phyloP scores from a whole-genome alignment of 2,797 vertebrate genomes.

The Pempheris klunzingeri region DNA sequence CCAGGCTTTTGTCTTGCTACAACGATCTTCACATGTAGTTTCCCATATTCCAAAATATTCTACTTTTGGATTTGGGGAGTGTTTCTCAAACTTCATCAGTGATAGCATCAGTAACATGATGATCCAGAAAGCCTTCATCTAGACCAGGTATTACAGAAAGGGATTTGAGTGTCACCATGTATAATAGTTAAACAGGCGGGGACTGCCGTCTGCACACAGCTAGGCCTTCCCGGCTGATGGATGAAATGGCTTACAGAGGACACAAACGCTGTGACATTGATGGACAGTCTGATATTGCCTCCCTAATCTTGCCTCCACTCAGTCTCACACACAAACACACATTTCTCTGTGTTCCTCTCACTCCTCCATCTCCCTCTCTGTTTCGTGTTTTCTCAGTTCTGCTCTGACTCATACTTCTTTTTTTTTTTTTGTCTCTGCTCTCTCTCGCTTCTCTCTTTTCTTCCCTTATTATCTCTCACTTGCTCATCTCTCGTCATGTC shows the following conservation, averaged over 20 bases:
- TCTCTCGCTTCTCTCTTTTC: conserved; percentile 29
- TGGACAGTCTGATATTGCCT: conserved; percentile 83
- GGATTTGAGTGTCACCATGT: conserved; percentile 48
- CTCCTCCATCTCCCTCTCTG: conserved; percentile 34
- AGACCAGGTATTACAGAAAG: conserved; percentile 35
- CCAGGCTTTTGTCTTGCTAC: conserved; percentile 9
- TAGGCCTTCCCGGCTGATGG: conserved; percentile 68
- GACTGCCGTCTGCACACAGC: conserved; percentile 39
- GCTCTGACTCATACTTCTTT: conserved; percentile 35
- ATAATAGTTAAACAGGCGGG: conserved; percentile 64
- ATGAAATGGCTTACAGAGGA: conserved; percentile 80
- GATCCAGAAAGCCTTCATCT: conserved; percentile 30
- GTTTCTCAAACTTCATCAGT: conserved; percentile 8
- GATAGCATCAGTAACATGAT: conserved; percentile 27
- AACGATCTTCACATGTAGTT: neutral
- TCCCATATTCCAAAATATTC: conserved; percentile 1
- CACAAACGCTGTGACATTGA: conserved; percentile 79
- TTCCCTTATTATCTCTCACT: conserved; percentile 35
- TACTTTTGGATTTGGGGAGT: conserved; percentile 2
- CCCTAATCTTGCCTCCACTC: conserved; percentile 75
- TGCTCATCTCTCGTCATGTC: conserved; percentile 36
- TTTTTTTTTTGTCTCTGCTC: conserved; percentile 11
- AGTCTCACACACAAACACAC: conserved; percentile 39
- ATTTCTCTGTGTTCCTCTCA: conserved; percentile 42
- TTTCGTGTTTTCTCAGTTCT: conserved; percentile 39